These are phyloP conservation scores for Pteronotus mesoamericanus DNA, from an alignment of 2,797 vertebrate genomes.

Conservation along the genomic window DNA sequence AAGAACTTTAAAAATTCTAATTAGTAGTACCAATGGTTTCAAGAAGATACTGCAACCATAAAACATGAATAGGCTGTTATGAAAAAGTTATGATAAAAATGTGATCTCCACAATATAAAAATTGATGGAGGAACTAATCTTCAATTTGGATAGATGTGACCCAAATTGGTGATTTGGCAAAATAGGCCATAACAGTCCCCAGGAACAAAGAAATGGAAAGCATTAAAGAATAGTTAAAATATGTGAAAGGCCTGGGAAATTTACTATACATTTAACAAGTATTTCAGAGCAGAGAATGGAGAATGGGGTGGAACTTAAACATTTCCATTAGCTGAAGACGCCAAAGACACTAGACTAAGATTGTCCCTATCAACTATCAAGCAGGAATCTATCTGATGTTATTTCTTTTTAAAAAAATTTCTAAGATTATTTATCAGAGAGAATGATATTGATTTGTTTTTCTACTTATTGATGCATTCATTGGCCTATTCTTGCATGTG, in stretches of 20 bases:
- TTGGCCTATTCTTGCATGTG: background rate
- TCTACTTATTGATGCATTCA: background rate
- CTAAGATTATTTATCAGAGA: background rate
- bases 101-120: background rate
- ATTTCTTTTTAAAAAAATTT: background rate
- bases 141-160: background rate
- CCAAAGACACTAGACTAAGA: background rate
- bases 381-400: background rate
- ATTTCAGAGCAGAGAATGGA: background rate
- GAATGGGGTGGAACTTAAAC: background rate
- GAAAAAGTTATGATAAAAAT: background rate
- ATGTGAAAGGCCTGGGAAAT: background rate
- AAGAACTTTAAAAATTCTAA: background rate
- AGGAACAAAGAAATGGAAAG: background rate
- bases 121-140: background rate
- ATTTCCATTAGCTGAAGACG: background rate
- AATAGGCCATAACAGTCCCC: background rate
- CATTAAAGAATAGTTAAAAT: background rate
- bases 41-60: background rate
- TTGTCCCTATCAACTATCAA: background rate
- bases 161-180: background rate
- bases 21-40: background rate
- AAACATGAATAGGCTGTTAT: background rate
- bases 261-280: background rate
- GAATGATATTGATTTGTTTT: background rate